phyloP scores from a whole-genome alignment of 92 coral and sea anemone genomes.

The Paragorgia papillata region DNA sequence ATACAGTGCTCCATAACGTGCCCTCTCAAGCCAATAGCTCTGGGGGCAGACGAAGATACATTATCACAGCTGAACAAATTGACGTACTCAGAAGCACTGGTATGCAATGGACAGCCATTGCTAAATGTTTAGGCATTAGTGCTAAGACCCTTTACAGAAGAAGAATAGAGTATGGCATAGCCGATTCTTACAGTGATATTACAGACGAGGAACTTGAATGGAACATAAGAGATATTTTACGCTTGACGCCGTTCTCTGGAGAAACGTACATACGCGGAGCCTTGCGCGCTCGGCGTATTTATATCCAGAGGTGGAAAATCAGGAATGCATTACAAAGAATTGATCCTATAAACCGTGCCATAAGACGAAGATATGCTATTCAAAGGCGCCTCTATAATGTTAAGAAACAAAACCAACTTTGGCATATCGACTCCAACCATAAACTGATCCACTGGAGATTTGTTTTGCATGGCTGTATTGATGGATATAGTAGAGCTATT shows the following conservation, averaged over 20 bases:
- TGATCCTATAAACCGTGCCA: conserved; percentile 53
- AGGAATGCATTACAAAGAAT: conserved; percentile 34
- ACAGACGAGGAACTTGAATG: conserved; percentile 17
- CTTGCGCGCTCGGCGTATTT: conserved; percentile 36
- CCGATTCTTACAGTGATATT: conserved; percentile 31
- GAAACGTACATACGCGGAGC: conserved; percentile 54
- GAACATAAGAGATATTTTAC: conserved; percentile 27
- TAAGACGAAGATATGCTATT: conserved; percentile 38
- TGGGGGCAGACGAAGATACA: conserved; percentile 51
- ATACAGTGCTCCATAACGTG: conserved; percentile 17
- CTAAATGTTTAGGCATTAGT: conserved; percentile 42
- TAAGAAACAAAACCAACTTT: conserved; percentile 18
- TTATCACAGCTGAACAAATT: conserved; percentile 48
- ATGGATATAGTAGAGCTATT: conserved; percentile 30
- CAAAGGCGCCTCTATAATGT: conserved; percentile 42
- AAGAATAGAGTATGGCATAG: conserved; percentile 46
- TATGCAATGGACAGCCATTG: conserved; percentile 50
- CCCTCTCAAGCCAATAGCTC: conserved; percentile 47
- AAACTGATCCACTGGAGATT: conserved; percentile 45
- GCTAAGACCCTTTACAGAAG: conserved; percentile 46
- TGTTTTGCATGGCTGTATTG: conserved; percentile 37
- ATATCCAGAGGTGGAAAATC: conserved; percentile 47
- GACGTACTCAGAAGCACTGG: conserved; percentile 53
- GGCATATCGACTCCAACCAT: conserved; percentile 38
- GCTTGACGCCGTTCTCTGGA: conserved; percentile 54